Percentiles rank a stretch among this genome's conserved stretches.
Conservation (phyloP, 2,888 invertebrate genomes). For the Biston stratarius region DNA sequence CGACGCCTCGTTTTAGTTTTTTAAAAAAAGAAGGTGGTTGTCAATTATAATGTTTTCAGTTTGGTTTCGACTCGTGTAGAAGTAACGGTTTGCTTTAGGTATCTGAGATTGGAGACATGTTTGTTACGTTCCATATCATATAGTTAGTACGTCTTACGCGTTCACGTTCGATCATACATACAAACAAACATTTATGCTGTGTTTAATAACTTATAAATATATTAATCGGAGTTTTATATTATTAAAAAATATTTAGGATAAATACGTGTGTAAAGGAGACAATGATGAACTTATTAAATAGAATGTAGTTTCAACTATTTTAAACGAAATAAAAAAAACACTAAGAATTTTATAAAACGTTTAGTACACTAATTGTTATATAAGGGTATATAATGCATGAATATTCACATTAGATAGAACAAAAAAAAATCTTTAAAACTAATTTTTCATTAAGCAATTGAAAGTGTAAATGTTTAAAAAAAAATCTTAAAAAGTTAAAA, state of each 20-base stretch:
- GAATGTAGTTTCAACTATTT: conserved; percentile 70
- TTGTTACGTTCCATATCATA: conserved; percentile 77
- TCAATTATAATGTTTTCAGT: conserved; percentile 72
- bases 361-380: conserved; percentile 73
- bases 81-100: conserved; percentile 61
- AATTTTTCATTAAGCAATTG: conserved; percentile 40
- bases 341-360: conserved; percentile 73
- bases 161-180: conserved; percentile 45
- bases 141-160: conserved; percentile 54
- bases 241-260: conserved; percentile 62
- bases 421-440: conserved; percentile 67
- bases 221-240: conserved; percentile 68
- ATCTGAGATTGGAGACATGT: conserved; percentile 61
- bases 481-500: conserved; percentile 43
- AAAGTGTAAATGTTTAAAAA: conserved; percentile 37
- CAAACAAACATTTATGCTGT: conserved; percentile 70
- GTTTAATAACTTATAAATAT: conserved; percentile 58
- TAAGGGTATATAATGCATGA: conserved; percentile 73
- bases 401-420: conserved; percentile 77
- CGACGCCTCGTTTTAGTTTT: conserved; percentile 56
- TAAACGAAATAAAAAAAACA: conserved; percentile 61
- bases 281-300: conserved; percentile 78
- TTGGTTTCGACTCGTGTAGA: conserved; percentile 50
- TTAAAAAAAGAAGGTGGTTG: conserved; percentile 65
- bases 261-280: conserved; percentile 65